phyloP scores from a whole-genome alignment of 2,797 vertebrate genomes.

The Pelobates cultripes region DNA sequence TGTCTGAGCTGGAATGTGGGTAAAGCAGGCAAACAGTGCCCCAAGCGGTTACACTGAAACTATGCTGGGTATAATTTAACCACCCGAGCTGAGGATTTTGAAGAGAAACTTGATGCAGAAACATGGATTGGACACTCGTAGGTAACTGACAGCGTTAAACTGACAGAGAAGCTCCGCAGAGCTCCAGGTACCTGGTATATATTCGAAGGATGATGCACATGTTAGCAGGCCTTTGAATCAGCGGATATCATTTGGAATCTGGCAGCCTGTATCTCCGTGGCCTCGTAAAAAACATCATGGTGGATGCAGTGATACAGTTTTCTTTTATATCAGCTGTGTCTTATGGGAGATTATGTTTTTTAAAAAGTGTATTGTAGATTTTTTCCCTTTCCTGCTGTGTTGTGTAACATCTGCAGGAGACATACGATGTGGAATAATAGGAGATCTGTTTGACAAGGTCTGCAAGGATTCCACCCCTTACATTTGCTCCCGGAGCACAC shows the following conservation, averaged over 20 bases:
- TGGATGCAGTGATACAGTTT: not conserved
- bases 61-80: slow-evolving; percentile 1
- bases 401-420: not conserved
- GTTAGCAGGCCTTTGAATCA: not conserved
- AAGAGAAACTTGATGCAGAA: too few relatives aligned
- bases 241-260: not conserved
- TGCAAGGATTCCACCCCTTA: not conserved
- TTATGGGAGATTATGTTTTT: not conserved
- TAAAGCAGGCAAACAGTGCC: too few relatives aligned
- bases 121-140: too few relatives aligned
- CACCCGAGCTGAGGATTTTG: not conserved
- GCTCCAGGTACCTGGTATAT: not conserved
- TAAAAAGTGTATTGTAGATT: not conserved
- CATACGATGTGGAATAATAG: not conserved
- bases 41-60: too few relatives aligned
- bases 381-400: not conserved
- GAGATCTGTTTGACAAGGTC: slow-evolving; percentile 14
- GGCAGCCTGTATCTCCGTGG: not conserved
- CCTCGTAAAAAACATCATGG: not conserved
- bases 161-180: too few relatives aligned
- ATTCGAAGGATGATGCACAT: not conserved
- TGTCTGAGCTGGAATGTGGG: too few relatives aligned
- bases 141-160: too few relatives aligned
- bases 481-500: not conserved
- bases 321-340: not conserved